Conservation (phyloP, 2,888 invertebrate genomes). For the Galeopsomyia nigrocyanea region DNA sequence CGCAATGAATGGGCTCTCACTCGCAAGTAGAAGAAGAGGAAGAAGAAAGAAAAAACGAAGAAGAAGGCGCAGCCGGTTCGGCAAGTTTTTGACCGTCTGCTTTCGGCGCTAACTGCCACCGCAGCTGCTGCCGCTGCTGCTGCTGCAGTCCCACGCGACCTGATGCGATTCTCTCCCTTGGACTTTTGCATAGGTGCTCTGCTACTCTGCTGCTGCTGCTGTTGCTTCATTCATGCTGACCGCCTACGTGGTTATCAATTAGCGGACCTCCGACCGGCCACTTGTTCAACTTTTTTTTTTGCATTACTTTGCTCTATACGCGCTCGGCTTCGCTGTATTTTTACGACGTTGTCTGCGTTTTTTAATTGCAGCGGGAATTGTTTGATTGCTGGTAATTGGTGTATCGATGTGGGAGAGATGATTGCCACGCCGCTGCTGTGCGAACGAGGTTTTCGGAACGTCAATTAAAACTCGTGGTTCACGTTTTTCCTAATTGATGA, state of each 20-base stretch:
- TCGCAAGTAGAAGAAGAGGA: constrained; percentile 33
- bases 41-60: constrained; percentile 20
- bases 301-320: background rate
- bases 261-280: constrained; percentile 9
- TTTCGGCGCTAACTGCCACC: constrained; percentile 58
- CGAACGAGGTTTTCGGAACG: too few relatives aligned
- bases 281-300: constrained; percentile 3
- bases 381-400: background rate
- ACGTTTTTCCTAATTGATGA: too few relatives aligned
- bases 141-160: constrained; percentile 54
- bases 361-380: too few relatives aligned
- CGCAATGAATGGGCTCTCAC: constrained; percentile 50
- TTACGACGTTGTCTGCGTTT: too few relatives aligned
- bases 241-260: constrained; percentile 33
- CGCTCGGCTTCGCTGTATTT: background rate
- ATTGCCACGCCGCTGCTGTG: too few relatives aligned
- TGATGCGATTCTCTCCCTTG: constrained; percentile 13
- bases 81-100: constrained; percentile 64
- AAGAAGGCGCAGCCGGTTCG: constrained; percentile 58
- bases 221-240: constrained; percentile 32
- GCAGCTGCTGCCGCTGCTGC: constrained; percentile 39
- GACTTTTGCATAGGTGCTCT: constrained; percentile 13
- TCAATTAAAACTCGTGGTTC: too few relatives aligned
- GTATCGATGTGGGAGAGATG: too few relatives aligned
- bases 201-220: constrained; percentile 16